Conservation (phyloP, 2,113 vertebrate species). For the Oryzias celebensis region DNA sequence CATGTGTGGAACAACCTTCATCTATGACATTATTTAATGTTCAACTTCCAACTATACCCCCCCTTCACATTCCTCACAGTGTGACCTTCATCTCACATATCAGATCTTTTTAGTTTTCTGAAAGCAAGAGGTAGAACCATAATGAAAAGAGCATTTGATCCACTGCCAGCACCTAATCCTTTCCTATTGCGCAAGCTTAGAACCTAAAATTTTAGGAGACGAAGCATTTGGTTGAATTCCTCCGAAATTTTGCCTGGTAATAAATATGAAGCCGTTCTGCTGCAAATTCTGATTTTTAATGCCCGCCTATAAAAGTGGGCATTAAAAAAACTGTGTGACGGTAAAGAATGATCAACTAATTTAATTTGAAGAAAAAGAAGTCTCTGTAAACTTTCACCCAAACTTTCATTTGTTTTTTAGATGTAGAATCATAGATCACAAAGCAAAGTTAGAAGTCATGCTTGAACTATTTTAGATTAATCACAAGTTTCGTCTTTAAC, state of each 20-base stretch:
- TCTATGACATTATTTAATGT: constrained; percentile 49
- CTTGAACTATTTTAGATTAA: too few relatives aligned
- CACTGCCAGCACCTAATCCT: constrained; percentile 18
- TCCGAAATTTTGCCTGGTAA: background rate
- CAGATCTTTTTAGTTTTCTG: constrained; percentile 8
- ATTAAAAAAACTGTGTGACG: too few relatives aligned
- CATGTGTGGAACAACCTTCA: constrained; percentile 57
- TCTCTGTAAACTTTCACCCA: too few relatives aligned
- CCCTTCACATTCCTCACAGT: background rate
- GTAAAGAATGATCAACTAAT: too few relatives aligned
- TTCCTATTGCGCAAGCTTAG: constrained; percentile 12
- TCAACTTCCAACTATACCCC: constrained; percentile 1
- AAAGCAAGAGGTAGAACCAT: constrained; percentile 41
- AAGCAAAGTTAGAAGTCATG: too few relatives aligned
- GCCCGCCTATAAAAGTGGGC: background rate
- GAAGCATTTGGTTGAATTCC: background rate
- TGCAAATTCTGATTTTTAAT: constrained; percentile 4
- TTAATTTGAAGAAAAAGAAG: too few relatives aligned
- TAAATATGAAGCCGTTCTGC: constrained; percentile 1
- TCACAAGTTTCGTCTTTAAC: too few relatives aligned
- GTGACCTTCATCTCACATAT: constrained; percentile 4
- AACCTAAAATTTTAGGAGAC: constrained; percentile 18
- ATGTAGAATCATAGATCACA: too few relatives aligned
- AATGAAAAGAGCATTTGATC: constrained; percentile 7
- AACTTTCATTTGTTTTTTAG: too few relatives aligned